Evolutionary conservation across 2,797 vertebrate genomes (phyloP).

Genomic region (Ctenopoma kingsleyae): DNA sequence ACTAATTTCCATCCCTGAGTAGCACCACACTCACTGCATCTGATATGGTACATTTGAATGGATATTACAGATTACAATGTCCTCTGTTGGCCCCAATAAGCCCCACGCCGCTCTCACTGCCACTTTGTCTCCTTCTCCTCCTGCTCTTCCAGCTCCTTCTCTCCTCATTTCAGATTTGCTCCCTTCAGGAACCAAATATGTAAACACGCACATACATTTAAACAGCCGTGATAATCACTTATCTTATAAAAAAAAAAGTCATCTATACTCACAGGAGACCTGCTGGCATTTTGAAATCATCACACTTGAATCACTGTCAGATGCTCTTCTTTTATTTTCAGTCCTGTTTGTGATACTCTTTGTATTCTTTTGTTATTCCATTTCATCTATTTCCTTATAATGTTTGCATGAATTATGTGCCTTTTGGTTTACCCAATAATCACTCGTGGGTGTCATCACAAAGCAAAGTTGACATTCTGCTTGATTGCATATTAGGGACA

Average conservation of each 20-base stretch:
- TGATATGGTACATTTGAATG: conserved; percentile 77
- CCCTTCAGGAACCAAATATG: conserved; percentile 35
- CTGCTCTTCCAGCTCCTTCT: conserved; percentile 24
- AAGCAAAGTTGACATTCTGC: conserved; percentile 66
- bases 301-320: conserved; percentile 12
- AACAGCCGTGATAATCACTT: conserved; percentile 38
- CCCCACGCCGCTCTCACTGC: conserved; percentile 41
- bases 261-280: conserved; percentile 9
- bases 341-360: conserved; percentile 2
- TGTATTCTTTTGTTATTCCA: conserved; percentile 33
- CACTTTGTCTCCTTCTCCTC: conserved; percentile 33
- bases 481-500: conserved; percentile 70
- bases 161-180: conserved; percentile 39
- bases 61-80: conserved; percentile 82
- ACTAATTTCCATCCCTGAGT: conserved; percentile 75
- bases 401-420: conserved; percentile 44
- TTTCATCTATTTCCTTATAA: conserved; percentile 46
- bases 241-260: neutral
- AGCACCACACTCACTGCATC: conserved; percentile 63
- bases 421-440: conserved; percentile 69
- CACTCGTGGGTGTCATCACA: conserved; percentile 60
- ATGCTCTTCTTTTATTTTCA: conserved; percentile 13
- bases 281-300: conserved; percentile 13
- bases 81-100: conserved; percentile 82
- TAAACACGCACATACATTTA: conserved; percentile 42